Evolutionary conservation across 2,113 vertebrate species (phyloP).

Genomic region (Ia io): DNA sequence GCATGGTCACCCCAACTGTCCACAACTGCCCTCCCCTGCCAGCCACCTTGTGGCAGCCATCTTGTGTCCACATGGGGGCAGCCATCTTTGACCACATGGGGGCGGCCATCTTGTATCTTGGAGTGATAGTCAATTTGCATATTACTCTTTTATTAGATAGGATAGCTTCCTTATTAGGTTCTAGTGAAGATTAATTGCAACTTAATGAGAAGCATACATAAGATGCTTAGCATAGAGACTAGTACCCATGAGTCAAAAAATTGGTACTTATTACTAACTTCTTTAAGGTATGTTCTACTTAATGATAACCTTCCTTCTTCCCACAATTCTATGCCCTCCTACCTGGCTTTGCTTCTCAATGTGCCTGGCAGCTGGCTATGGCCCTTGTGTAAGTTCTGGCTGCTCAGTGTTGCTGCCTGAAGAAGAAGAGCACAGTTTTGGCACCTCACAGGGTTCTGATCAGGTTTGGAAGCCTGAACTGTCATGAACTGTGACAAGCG

Average conservation of each 20-base stretch:
- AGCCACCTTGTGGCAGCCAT: too few species aligned
- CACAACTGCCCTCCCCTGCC: too few species aligned
- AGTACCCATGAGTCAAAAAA: background rate
- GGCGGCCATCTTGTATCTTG: too few species aligned
- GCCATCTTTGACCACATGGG: too few species aligned
- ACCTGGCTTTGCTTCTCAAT: background rate
- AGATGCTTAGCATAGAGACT: background rate
- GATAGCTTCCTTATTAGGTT: background rate
- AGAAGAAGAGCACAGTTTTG: background rate
- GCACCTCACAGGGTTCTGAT: background rate
- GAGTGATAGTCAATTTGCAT: too few species aligned
- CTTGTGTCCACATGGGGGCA: too few species aligned
- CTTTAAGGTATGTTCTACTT: background rate
- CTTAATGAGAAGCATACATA: background rate
- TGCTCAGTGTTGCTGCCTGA: background rate
- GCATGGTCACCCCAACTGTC: too few species aligned
- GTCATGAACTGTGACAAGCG: background rate
- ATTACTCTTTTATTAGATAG: too few species aligned
- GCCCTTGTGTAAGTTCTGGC: background rate
- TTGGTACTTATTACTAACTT: background rate
- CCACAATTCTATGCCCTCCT: accelerated
- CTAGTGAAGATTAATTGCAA: background rate
- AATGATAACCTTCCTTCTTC: background rate
- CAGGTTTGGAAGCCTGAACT: background rate
- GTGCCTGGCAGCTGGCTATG: background rate